Evolutionary conservation across 2,113 vertebrate species (phyloP).

Genomic region (Pongo abelii): DNA sequence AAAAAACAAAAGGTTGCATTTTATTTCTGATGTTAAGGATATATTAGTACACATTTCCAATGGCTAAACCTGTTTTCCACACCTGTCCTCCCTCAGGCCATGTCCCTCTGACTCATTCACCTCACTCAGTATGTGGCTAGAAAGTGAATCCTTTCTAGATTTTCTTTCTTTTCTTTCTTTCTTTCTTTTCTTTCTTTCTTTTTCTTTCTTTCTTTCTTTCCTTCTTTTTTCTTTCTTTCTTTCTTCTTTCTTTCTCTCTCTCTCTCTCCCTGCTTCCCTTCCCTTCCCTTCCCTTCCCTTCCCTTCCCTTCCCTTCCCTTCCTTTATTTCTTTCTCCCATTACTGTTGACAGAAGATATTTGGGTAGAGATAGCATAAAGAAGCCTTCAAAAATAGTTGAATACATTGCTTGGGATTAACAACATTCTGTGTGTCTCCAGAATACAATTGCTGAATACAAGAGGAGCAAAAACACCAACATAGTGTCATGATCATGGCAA

Average conservation of each 20-base stretch:
- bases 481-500: background rate
- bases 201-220: no score
- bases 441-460: background rate
- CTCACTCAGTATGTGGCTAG: background rate
- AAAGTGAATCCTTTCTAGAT: background rate
- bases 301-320: no score
- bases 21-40: background rate
- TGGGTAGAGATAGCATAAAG: background rate
- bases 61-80: background rate
- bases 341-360: background rate
- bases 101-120: background rate
- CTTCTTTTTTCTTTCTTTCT: no score
- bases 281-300: no score
- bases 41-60: background rate
- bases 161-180: no score
- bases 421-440: background rate
- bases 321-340: background rate
- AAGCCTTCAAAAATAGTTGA: background rate
- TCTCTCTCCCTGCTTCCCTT: no score
- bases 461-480: background rate
- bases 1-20: background rate
- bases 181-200: no score
- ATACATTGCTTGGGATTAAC: background rate
- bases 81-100: background rate
- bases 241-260: no score